Conservation (phyloP, 2,113 vertebrate species). For the Ictalurus furcatus region DNA sequence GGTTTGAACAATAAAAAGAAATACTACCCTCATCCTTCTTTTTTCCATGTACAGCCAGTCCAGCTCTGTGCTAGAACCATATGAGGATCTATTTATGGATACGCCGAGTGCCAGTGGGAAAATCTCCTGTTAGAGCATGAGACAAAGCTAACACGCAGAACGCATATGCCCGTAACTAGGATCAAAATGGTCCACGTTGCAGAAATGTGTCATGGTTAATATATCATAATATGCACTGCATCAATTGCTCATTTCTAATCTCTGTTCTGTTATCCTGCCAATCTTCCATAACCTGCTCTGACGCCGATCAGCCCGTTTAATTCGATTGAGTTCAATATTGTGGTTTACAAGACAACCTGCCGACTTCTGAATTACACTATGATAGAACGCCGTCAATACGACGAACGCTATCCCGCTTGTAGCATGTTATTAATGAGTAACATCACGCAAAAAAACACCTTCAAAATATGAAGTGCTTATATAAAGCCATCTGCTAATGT, state of each 20-base stretch:
- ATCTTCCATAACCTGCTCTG: background rate
- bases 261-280: background rate
- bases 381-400: background rate
- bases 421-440: background rate
- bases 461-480: background rate
- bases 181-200: background rate
- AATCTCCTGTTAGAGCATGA: constrained; percentile 61
- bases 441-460: background rate
- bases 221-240: background rate
- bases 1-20: constrained; percentile 47
- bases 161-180: background rate
- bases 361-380: background rate
- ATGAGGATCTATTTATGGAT: constrained; percentile 68
- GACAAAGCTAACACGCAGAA: constrained; percentile 38
- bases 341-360: background rate
- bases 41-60: constrained; percentile 52
- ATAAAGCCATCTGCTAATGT: background rate
- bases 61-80: constrained; percentile 54
- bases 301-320: background rate
- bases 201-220: background rate
- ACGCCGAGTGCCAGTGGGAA: constrained; percentile 53
- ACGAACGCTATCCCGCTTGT: background rate
- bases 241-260: background rate
- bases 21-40: constrained; percentile 31
- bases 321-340: background rate